Conservation (phyloP, 1,140 invertebrate species). For the Holotrichia oblita region DNA sequence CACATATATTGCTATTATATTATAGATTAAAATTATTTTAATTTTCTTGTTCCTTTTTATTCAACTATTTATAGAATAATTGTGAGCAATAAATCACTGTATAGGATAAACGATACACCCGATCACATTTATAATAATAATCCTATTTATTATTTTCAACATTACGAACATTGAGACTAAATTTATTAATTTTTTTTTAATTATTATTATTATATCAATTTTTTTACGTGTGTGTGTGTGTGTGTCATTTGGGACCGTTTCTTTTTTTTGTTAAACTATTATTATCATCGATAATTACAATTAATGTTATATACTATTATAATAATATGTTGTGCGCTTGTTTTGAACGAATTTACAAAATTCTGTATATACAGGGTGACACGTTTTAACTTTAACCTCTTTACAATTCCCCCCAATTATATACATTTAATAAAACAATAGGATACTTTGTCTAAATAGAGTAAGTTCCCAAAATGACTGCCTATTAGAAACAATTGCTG, state of each 20-base stretch:
- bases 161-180: conserved; percentile 25
- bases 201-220: too few relatives aligned
- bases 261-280: background rate
- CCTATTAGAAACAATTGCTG: too few relatives aligned
- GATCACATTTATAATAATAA: conserved; percentile 14
- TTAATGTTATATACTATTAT: conserved; percentile 22
- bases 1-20: conserved; percentile 32
- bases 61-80: background rate
- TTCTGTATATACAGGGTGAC: too few relatives aligned
- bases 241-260: background rate
- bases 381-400: background rate
- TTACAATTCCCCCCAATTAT: too few relatives aligned
- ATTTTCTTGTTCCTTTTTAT: background rate
- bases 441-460: too few relatives aligned
- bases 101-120: background rate
- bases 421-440: too few relatives aligned
- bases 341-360: conserved; percentile 20
- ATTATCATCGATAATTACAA: background rate
- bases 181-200: background rate
- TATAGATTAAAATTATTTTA: background rate
- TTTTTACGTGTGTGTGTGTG: too few relatives aligned
- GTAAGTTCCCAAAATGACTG: too few relatives aligned
- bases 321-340: conserved; percentile 32
- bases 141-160: background rate
- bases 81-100: conserved; percentile 15